Percentiles rank a stretch among this genome's conserved stretches.
Evolutionary conservation across 1,140 invertebrate species (phyloP).

Genomic region (Drosophila eugracilis): DNA sequence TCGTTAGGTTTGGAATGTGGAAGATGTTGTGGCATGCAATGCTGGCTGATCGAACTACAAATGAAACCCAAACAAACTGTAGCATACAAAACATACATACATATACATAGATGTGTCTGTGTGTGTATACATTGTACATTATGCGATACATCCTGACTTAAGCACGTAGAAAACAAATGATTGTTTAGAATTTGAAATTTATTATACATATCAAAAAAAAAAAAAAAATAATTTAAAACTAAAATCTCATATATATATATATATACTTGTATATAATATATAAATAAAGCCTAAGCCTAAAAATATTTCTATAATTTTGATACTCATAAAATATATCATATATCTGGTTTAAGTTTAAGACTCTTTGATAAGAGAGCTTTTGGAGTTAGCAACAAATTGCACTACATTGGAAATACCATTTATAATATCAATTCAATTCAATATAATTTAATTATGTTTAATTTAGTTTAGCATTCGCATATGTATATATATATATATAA

Average conservation of each 20-base stretch:
- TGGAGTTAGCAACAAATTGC: constrained; percentile 71
- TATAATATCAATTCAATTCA: constrained; percentile 44
- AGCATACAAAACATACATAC: constrained; percentile 44
- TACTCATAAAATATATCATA: constrained; percentile 28
- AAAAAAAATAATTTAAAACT: constrained; percentile 10
- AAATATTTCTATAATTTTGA: constrained; percentile 26
- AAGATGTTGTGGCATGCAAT: constrained; percentile 20
- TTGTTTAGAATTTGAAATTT: constrained; percentile 25
- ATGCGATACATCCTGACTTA: constrained; percentile 16
- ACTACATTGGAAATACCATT: constrained; percentile 70
- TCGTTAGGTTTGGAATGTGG: constrained; percentile 8
- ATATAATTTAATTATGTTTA: constrained; percentile 33
- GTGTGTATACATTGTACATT: constrained; percentile 9
- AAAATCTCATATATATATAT: no score
- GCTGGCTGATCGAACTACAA: constrained; percentile 24
- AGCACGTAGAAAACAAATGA: constrained; percentile 21
- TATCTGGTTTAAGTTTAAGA: constrained; percentile 32
- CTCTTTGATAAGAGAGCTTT: constrained; percentile 33
- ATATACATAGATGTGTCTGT: constrained; percentile 19
- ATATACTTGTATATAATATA: no score
- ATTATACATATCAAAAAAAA: constrained; percentile 49
- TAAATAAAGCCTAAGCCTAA: constrained; percentile 43
- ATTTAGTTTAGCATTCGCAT: constrained; percentile 38
- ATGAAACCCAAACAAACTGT: constrained; percentile 70
- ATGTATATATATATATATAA: constrained; percentile 22